These are phyloP conservation scores for Neuroscelio doddi DNA, from an alignment of 2,888 invertebrate species.

Conservation along the genomic window DNA sequence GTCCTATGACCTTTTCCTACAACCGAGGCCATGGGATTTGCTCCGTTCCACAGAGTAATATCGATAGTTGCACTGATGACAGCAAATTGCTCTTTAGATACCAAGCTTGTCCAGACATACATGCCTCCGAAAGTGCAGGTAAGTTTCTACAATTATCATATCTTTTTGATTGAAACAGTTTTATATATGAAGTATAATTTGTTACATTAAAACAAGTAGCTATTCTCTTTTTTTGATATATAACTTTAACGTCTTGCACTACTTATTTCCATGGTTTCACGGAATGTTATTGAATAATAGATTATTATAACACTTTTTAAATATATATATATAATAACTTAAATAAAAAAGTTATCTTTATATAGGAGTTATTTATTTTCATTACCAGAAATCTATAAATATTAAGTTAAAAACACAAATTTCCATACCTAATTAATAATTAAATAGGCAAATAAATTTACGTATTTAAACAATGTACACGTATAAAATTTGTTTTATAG, in stretches of 20 bases:
- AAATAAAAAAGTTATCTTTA: too few species aligned
- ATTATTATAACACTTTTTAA: not conserved
- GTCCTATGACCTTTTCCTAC: conserved; percentile 90
- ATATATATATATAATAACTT: too few species aligned
- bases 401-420: too few species aligned
- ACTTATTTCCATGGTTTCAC: not conserved
- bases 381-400: too few species aligned
- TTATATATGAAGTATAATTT: too few species aligned
- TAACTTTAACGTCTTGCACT: not conserved
- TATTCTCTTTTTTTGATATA: not conserved
- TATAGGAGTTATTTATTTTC: too few species aligned
- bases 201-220: too few species aligned
- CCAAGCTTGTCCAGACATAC: conserved; percentile 94
- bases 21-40: conserved; percentile 94
- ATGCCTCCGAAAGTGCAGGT: conserved; percentile 94
- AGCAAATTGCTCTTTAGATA: conserved; percentile 91
- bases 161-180: not conserved
- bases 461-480: too few species aligned
- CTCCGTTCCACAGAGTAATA: conserved; percentile 89
- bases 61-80: conserved; percentile 95
- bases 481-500: too few species aligned
- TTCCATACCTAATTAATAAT: too few species aligned
- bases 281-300: not conserved
- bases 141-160: conserved; percentile 56
- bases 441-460: too few species aligned